Evolutionary conservation across 2,888 invertebrate genomes (phyloP).

Genomic region (Clunio marinus): DNA sequence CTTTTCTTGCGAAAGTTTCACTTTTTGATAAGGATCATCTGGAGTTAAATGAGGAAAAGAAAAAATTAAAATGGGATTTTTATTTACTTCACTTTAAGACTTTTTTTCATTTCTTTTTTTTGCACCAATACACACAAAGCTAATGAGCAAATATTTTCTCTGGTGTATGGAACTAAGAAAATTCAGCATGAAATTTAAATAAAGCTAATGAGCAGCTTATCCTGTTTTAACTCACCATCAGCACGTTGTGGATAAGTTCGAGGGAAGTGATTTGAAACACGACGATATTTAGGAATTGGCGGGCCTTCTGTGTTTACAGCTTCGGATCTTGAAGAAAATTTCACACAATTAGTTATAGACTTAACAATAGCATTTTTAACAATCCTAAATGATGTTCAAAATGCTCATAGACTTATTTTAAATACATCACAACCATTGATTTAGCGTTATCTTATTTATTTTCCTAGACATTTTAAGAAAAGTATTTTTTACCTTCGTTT

Average conservation of each 20-base stretch:
- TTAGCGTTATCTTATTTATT: too few species aligned
- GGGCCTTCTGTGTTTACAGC: background rate
- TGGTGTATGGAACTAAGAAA: background rate
- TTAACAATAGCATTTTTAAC: too few species aligned
- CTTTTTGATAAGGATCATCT: constrained; percentile 18
- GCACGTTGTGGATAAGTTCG: background rate
- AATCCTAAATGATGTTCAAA: too few species aligned
- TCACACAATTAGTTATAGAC: too few species aligned
- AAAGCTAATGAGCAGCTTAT: background rate
- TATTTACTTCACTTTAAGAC: background rate
- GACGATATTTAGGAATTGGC: background rate
- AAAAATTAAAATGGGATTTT: background rate
- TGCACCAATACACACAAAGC: background rate
- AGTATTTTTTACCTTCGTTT: constrained; percentile 5
- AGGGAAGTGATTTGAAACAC: background rate
- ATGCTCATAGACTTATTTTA: too few species aligned
- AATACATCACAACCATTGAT: too few species aligned
- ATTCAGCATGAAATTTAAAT: background rate
- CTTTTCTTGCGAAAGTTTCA: background rate
- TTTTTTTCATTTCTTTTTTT: background rate
- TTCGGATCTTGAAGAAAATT: background rate
- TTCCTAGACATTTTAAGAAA: too few species aligned
- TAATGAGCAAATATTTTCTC: background rate
- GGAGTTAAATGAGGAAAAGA: too few species aligned
- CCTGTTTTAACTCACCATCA: too few species aligned